phyloP scores from a whole-genome alignment of 2,888 invertebrate genomes.

The Aphidius colemani region DNA sequence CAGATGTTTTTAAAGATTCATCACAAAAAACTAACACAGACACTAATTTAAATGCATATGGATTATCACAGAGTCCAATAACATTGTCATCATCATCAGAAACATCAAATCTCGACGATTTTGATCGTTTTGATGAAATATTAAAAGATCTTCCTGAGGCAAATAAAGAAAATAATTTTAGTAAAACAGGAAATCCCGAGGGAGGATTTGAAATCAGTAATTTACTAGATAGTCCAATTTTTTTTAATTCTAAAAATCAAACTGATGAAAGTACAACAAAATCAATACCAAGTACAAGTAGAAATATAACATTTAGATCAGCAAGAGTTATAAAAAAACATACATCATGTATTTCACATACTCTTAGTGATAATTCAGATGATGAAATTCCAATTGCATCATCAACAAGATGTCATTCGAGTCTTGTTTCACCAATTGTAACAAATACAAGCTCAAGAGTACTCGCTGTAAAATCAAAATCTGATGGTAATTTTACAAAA shows the following conservation, averaged over 20 bases:
- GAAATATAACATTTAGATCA: neutral
- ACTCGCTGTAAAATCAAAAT: slow-evolving; percentile 40
- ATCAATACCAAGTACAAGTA: no score
- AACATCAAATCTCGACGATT: no score
- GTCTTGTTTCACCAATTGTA: slow-evolving; percentile 15
- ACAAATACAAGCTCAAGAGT: slow-evolving; percentile 25
- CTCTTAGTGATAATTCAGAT: slow-evolving; percentile 4
- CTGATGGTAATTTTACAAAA: slow-evolving; percentile 32
- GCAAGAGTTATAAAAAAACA: neutral
- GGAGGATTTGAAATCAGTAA: neutral
- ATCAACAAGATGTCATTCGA: neutral
- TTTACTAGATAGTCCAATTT: no score
- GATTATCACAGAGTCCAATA: no score
- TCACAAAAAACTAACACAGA: no score
- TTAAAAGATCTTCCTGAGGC: neutral
- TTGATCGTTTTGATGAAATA: no score
- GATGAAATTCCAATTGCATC: neutral
- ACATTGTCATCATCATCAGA: no score
- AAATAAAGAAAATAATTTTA: neutral
- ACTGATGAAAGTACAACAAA: no score
- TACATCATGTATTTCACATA: neutral
- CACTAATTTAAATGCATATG: no score
- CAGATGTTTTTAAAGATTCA: no score
- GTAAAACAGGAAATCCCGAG: neutral
- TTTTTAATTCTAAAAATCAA: no score